Evolutionary conservation across 2,888 invertebrate species (phyloP).

Genomic region (Furcula furcula): DNA sequence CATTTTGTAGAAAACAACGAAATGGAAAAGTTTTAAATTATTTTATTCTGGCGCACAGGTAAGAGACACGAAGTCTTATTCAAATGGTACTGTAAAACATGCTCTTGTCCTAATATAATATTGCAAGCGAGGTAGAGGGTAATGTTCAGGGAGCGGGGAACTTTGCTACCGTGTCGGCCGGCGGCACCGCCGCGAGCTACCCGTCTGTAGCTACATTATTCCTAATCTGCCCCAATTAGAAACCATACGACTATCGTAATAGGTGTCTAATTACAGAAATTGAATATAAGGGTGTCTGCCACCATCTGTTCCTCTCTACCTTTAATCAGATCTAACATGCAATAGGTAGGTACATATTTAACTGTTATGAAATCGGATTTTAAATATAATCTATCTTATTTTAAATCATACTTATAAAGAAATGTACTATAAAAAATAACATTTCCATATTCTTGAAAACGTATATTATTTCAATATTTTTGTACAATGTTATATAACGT

Average conservation of each 20-base stretch:
- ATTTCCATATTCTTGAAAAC: too few species aligned
- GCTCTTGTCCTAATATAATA: slow-evolving; percentile 6
- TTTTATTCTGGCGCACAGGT: neutral
- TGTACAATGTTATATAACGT: neutral
- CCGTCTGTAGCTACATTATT: slow-evolving; percentile 31
- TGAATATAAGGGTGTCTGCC: slow-evolving; percentile 10
- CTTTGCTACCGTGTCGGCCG: slow-evolving; percentile 18
- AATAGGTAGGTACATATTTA: too few species aligned
- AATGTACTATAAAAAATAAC: too few species aligned
- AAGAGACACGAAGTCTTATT: slow-evolving; percentile 1
- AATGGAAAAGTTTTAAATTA: neutral
- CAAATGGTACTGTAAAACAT: slow-evolving; percentile 5
- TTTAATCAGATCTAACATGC: too few species aligned
- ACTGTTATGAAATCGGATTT: too few species aligned
- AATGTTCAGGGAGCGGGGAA: slow-evolving; percentile 2
- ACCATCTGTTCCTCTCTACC: slow-evolving; percentile 1
- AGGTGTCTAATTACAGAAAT: slow-evolving; percentile 32
- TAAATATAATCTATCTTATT: too few species aligned
- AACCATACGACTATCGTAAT: slow-evolving; percentile 35
- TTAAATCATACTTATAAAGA: too few species aligned
- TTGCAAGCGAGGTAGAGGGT: neutral
- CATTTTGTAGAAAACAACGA: too few species aligned
- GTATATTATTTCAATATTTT: too few species aligned
- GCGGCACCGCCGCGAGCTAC: slow-evolving; percentile 8
- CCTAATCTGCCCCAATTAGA: slow-evolving; percentile 39